These are phyloP conservation scores for Megastigmus dorsalis DNA, from an alignment of 2,888 invertebrate species.

Conservation along the genomic window DNA sequence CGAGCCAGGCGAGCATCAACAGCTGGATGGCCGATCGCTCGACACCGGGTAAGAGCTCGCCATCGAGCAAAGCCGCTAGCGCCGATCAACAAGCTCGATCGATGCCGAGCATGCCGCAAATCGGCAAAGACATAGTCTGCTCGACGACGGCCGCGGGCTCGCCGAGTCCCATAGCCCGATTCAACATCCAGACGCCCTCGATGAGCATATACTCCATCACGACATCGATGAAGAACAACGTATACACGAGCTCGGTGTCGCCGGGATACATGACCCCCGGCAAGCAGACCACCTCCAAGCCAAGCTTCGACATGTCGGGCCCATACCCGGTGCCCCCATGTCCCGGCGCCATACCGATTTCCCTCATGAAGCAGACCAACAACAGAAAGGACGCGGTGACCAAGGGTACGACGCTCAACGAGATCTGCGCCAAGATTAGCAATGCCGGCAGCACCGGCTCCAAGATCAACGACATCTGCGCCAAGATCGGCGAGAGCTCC, in stretches of 20 bases:
- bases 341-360: conserved; percentile 72
- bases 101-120: conserved; percentile 48
- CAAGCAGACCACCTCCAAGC: conserved; percentile 42
- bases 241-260: conserved; percentile 47
- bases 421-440: conserved; percentile 70
- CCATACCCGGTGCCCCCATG: conserved; percentile 69
- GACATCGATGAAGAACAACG: conserved; percentile 61
- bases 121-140: conserved; percentile 52
- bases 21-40: conserved; percentile 40
- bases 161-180: conserved; percentile 57
- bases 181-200: conserved; percentile 63
- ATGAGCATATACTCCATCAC: conserved; percentile 67
- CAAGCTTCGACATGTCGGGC: conserved; percentile 57
- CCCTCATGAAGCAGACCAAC: conserved; percentile 67
- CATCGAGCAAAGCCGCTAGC: neutral
- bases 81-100: conserved; percentile 48
- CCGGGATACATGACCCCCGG: conserved; percentile 38
- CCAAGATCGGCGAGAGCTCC: conserved; percentile 71
- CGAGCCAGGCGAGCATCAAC: conserved; percentile 35
- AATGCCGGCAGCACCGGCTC: conserved; percentile 59
- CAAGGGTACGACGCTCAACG: conserved; percentile 68
- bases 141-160: conserved; percentile 50
- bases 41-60: neutral
- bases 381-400: conserved; percentile 67
- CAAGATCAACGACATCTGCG: conserved; percentile 71